Evolutionary conservation across 2,113 vertebrate species (phyloP).

Genomic region (Oxyruncus cristatus): DNA sequence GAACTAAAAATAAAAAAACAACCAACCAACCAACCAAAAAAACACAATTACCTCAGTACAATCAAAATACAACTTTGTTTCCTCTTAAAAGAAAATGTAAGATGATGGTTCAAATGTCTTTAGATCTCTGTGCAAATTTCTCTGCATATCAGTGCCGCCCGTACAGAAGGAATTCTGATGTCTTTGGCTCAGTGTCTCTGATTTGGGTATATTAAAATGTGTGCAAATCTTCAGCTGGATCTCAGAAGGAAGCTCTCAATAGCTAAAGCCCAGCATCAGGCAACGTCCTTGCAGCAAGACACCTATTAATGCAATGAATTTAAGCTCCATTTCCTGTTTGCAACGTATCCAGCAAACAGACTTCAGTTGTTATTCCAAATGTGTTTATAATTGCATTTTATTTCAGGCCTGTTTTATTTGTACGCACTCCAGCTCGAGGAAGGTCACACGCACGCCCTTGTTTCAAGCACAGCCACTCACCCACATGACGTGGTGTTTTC

Average conservation of each 20-base stretch:
- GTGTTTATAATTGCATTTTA: conserved; percentile 23
- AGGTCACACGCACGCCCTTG: neutral
- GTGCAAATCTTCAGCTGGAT: neutral
- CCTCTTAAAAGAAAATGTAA: neutral
- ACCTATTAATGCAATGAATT: neutral
- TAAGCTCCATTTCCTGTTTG: conserved; percentile 32
- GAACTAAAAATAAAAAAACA: neutral
- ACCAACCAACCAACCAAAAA: too few relatives aligned
- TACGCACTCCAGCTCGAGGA: neutral
- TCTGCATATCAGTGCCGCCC: neutral
- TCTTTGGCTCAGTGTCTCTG: neutral
- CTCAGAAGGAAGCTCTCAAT: neutral
- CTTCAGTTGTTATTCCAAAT: neutral
- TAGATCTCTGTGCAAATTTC: neutral
- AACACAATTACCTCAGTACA: neutral
- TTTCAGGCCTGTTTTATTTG: conserved; percentile 25
- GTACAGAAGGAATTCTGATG: neutral
- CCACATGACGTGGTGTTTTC: neutral
- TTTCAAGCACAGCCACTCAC: neutral
- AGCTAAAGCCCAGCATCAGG: neutral
- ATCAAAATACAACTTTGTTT: neutral
- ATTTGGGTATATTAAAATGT: neutral
- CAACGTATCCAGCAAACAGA: neutral
- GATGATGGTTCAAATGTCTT: neutral
- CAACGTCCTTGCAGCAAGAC: neutral